Evolutionary conservation across 1,140 invertebrate genomes (phyloP).

Genomic region (Drosophila willistoni): DNA sequence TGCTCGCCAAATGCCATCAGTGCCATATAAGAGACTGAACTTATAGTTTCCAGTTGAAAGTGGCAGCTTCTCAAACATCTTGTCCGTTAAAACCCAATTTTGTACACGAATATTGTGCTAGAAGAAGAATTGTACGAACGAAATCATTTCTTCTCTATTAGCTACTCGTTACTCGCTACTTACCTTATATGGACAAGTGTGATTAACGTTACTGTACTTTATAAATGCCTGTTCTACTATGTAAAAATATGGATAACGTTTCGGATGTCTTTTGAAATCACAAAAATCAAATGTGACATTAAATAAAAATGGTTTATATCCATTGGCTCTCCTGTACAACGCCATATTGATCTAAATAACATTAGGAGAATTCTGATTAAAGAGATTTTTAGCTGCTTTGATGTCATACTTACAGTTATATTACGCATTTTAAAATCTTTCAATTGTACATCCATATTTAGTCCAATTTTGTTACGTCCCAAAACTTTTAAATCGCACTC

Average conservation of each 20-base stretch:
- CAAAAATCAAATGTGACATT: constrained; percentile 36
- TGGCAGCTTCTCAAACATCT: neutral
- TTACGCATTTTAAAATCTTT: constrained; percentile 15
- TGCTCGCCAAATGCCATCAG: neutral
- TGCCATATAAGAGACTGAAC: neutral
- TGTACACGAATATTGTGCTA: neutral
- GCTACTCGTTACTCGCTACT: neutral
- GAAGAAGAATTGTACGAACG: neutral
- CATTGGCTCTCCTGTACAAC: constrained; percentile 24
- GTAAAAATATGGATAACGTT: constrained; percentile 14
- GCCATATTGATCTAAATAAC: neutral
- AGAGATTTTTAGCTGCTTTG: too few species aligned
- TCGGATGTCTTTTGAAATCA: constrained; percentile 16
- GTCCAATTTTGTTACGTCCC: constrained; percentile 24
- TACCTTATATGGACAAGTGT: constrained; percentile 33
- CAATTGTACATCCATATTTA: constrained; percentile 10
- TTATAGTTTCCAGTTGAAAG: neutral
- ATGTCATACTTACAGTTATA: constrained; percentile 2
- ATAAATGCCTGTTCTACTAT: constrained; percentile 14
- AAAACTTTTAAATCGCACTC: constrained; percentile 23
- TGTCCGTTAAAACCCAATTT: neutral
- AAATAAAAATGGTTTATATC: constrained; percentile 34
- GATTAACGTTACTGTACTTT: constrained; percentile 33
- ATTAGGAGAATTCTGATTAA: too few species aligned
- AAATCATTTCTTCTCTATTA: too few species aligned